These are phyloP conservation scores for Grallaria varia DNA, from an alignment of 2,113 vertebrate species.

Conservation along the genomic window DNA sequence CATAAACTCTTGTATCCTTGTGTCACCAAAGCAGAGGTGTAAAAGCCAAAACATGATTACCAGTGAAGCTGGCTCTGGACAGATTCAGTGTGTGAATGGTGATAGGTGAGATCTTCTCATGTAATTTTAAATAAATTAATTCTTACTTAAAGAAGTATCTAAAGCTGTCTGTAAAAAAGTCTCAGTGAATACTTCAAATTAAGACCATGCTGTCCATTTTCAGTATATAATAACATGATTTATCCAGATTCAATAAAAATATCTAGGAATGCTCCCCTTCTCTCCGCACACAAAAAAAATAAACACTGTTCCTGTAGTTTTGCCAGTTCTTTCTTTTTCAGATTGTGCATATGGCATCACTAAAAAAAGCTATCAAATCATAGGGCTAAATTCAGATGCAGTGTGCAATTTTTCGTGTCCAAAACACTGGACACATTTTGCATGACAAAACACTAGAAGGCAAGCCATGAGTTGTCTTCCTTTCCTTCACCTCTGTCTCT, in stretches of 20 bases:
- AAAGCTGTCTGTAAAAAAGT: background rate
- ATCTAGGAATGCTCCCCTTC: background rate
- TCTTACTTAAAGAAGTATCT: background rate
- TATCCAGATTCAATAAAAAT: background rate
- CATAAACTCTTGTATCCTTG: background rate
- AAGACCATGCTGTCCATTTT: background rate
- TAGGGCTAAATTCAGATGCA: background rate
- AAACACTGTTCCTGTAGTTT: background rate
- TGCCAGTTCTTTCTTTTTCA: conserved; percentile 11
- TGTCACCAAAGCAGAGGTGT: background rate
- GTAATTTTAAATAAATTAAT: background rate
- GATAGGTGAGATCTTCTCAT: background rate
- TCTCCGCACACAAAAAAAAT: background rate
- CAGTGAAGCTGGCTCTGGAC: background rate
- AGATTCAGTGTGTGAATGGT: background rate
- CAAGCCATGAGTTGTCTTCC: background rate
- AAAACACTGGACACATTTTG: background rate
- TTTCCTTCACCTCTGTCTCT: background rate
- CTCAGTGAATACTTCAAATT: background rate
- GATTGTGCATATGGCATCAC: background rate
- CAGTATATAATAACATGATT: background rate
- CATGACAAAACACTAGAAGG: conserved; percentile 16
- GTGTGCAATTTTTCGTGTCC: background rate
- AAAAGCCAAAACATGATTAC: background rate
- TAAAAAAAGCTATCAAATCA: conserved; percentile 3